Conservation (phyloP, 1,140 invertebrate genomes). For the Euborellia annulipes region DNA sequence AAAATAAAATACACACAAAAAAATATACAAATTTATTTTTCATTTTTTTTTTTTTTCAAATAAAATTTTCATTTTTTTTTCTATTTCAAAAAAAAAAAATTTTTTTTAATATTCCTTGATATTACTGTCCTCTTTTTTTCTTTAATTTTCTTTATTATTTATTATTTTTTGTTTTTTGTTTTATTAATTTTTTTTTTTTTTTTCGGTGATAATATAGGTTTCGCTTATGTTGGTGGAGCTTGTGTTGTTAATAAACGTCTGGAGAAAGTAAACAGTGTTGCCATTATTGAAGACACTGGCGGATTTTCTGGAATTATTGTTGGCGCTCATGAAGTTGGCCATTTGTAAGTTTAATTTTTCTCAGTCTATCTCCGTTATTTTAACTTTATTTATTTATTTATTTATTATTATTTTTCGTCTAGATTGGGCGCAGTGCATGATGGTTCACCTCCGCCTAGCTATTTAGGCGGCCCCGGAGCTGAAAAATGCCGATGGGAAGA, state of each 20-base stretch:
- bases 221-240: conserved; percentile 88
- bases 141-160: background rate
- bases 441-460: conserved; percentile 83
- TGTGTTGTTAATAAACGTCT: conserved; percentile 89
- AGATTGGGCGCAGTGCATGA: conserved; percentile 89
- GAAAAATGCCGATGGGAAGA: conserved; percentile 92
- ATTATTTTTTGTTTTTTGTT: conserved; percentile 2
- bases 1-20: too few species aligned
- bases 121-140: background rate
- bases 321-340: conserved; percentile 89
- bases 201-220: conserved; percentile 41
- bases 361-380: background rate
- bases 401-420: conserved; percentile 12
- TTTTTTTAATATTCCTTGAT: background rate
- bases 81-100: background rate
- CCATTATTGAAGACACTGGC: conserved; percentile 90
- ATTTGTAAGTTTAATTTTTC: conserved; percentile 62
- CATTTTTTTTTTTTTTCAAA: too few species aligned
- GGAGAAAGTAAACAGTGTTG: conserved; percentile 91
- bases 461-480: conserved; percentile 86
- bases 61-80: background rate
- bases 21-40: too few species aligned
- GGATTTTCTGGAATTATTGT: conserved; percentile 93
- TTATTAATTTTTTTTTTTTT: conserved; percentile 7
- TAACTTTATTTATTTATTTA: background rate